Evolutionary conservation across 2,797 vertebrate genomes (phyloP), one percentile per base, ranked within the genome.

Genomic region (Rhincodon typus): DNA sequence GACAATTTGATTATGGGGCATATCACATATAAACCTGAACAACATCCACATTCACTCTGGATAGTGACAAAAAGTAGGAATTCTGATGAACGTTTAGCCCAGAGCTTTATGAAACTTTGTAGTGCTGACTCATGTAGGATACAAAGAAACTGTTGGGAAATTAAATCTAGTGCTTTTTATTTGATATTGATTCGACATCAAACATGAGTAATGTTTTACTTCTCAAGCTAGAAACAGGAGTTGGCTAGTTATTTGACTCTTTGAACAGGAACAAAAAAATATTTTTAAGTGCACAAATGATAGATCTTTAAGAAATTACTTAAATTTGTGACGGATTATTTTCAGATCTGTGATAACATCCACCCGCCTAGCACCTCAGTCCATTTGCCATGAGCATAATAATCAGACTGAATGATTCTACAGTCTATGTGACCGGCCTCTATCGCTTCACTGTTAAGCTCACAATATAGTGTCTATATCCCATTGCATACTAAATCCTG

Each of bases 171-270:
- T 34, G 86, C 19, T 88, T 88, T 53, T 27, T 30, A 57, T 27
- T 90, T 62, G 30, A 90, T 90, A 57, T 90, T 90, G 27, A 90
- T 90, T 34, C 87, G 50, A 88, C 86, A 88, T 88, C 27, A 50
- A 70, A 50, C 42, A 46, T 30, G 70, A 27, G 70, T 10, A 25
- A 72, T 72, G 27, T 25, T 8, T 72, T 72, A 72, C 4, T 72
- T 25, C 70, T 25, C 70, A 25, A 72, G 25, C 70, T 27, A 25
- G 23, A 5, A 70, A 25, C 69, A 70, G 69, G 69, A 70, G 23
- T 5, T 5, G 6, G 69, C 5, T 3, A 70, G 69, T 25, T 3
- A 70, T 25, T 25, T 74, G 8, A 34, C 30, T 27, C 30, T 8
- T 74, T 13, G 72, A n/a, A 57, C 27, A 34, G 66, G 66, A 66